phyloP scores from a whole-genome alignment of 2,888 invertebrate species.

The Brachypterus glaber region DNA sequence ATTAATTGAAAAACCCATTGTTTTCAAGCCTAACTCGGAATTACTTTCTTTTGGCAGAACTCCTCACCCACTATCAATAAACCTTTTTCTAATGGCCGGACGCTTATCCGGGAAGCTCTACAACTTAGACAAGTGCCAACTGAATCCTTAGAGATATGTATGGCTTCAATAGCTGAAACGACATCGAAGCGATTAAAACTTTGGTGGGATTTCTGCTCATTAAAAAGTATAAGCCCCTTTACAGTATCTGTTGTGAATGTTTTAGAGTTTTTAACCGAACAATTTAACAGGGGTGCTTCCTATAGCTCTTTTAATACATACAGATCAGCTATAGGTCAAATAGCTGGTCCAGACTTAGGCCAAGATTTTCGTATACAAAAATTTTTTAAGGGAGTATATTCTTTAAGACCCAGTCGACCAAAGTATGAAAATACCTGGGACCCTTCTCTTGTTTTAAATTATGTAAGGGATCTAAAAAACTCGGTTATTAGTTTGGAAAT shows the following conservation, averaged over 20 bases:
- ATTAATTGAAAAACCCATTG: too few relatives aligned
- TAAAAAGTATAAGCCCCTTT: conserved; percentile 2
- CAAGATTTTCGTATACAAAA: conserved; percentile 10
- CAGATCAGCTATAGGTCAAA: conserved; percentile 11
- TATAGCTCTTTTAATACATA: conserved; percentile 13
- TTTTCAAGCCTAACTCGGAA: too few relatives aligned
- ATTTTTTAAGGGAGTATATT: conserved; percentile 13
- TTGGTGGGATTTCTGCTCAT: conserved; percentile 12
- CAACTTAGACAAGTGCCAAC: conserved; percentile 1
- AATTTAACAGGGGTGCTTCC: conserved; percentile 8
- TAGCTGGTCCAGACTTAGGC: conserved; percentile 5
- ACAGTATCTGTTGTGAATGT: conserved; percentile 1
- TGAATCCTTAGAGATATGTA: conserved; percentile 10
- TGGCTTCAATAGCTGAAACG: conserved; percentile 9
- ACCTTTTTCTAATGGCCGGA: too few relatives aligned
- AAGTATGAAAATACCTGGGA: conserved; percentile 15
- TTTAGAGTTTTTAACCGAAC: conserved; percentile 9
- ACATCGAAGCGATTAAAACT: conserved; percentile 11
- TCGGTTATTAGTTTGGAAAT: too few relatives aligned
- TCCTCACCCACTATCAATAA: too few relatives aligned
- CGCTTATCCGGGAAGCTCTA: too few relatives aligned
- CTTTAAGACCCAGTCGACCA: conserved; percentile 11
- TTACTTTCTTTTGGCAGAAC: too few relatives aligned
- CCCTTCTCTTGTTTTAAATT: conserved; percentile 9
- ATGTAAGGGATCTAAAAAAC: too few relatives aligned